Base-by-base conservation (phyloP, 2,888 invertebrate genomes). In the Drosophila peninsularis region DNA sequence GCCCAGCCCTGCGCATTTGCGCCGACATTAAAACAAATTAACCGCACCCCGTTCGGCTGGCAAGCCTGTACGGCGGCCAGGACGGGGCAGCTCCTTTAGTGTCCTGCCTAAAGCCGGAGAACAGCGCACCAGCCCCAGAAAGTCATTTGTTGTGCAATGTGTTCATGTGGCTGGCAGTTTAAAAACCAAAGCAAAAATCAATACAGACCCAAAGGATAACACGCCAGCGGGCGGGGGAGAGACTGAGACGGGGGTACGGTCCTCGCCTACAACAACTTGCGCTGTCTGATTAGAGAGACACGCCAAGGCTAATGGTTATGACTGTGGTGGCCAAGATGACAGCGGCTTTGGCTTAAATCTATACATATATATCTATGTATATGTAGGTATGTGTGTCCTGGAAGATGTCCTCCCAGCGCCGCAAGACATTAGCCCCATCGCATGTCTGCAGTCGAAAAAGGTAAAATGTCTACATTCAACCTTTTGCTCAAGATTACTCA, bases 121-220 rank as follows among this genome's bases (percentile, higher is more conserved):
- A 30, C 27, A 13, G 24, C 37, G 50, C 17, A 66, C 73, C 73
- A 71, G 78, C 75, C 85, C 83, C 82, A 71, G 45, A 90, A 79
- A 90, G 90, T 90, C 90, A 90, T 91, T 91, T 90, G 91, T 91
- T 89, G 84, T 88, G 84, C 85, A 88, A 83, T 87, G 89, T 84
- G 88, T 82, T 89, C 86, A 80, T 84, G 88, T 88, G 84, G 86
- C 76, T 84, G 86, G 88, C 88, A 88, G 84, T 84, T 88, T 88
- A 82, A 84, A 84, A 84, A 85, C 83, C 83, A 85, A 88, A 82
- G 85, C 83, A 84, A 88, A 84, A 84, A 84, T 84, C 83, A 84
- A 84, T 84, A 84, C 73, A 72, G 50, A 68, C 75, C 75, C 78
- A 78, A 78, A 74, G 74, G 78, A 77, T 77, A 77, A 70, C 63